A percentile compares a stretch with the other conserved stretches of the same genome.
Conservation (phyloP, 2,888 invertebrate genomes). For the Synergus itoensis region DNA sequence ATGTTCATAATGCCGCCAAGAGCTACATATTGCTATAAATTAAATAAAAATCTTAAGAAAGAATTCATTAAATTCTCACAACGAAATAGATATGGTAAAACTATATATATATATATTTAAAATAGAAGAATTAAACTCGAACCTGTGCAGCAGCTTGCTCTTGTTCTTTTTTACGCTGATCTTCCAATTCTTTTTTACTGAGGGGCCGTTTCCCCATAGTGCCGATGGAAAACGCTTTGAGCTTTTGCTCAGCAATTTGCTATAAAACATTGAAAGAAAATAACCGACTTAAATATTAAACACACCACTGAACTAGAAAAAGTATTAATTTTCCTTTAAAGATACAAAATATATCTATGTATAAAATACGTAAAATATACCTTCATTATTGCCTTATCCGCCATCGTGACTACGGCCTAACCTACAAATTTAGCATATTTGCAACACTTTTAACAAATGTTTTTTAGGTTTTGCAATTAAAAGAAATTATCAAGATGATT, state of each 20-base stretch:
- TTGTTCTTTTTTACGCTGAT: slow-evolving; percentile 91
- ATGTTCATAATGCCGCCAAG: not conserved
- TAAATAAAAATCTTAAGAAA: not conserved
- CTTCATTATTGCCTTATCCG: slow-evolving; percentile 76
- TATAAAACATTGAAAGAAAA: slow-evolving; percentile 59
- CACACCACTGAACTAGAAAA: not conserved
- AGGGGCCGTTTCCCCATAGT: slow-evolving; percentile 86
- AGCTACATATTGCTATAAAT: not conserved
- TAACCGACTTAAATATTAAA: not conserved
- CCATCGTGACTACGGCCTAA: slow-evolving; percentile 62
- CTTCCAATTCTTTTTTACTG: slow-evolving; percentile 92
- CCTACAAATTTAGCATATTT: slow-evolving; percentile 44
- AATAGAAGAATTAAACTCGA: slow-evolving; percentile 61
- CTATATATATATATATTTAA: not conserved
- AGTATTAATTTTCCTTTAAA: slow-evolving; percentile 19
- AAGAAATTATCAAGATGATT: not conserved
- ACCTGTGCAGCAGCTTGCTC: slow-evolving; percentile 95
- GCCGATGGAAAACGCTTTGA: slow-evolving; percentile 88
- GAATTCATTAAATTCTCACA: not conserved
- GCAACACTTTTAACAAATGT: not conserved
- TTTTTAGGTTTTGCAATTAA: not conserved
- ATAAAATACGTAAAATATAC: slow-evolving; percentile 62
- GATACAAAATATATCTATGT: slow-evolving; percentile 8
- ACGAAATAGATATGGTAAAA: not conserved
- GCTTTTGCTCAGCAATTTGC: slow-evolving; percentile 86